A percentile compares a stretch with the other conserved stretches of the same genome.
Conservation (phyloP, 2,113 vertebrate species). For the Pseudorhombus dupliciocellatus region DNA sequence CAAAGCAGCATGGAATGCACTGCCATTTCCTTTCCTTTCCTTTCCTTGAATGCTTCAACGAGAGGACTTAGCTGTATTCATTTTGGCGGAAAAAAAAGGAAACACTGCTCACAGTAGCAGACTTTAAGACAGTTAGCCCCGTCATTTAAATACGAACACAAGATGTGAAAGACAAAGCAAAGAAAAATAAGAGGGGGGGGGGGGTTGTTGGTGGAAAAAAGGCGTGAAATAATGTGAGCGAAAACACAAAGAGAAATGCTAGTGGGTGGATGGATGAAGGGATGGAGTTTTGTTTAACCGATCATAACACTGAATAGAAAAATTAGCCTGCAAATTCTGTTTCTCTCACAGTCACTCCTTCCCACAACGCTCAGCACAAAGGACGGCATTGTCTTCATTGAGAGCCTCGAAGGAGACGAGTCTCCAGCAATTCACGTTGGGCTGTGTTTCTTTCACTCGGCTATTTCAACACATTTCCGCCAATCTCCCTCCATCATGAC, state of each 20-base stretch:
- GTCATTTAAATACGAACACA: slow-evolving; percentile 35
- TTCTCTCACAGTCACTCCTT: not conserved
- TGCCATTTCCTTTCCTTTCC: slow-evolving; percentile 38
- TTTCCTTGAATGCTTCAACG: slow-evolving; percentile 26
- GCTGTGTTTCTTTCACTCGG: not conserved
- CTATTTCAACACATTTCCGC: not conserved
- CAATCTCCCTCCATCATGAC: not conserved
- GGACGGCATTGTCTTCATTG: not conserved
- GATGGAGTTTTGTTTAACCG: slow-evolving; percentile 9
- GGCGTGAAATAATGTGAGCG: not conserved
- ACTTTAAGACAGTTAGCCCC: slow-evolving; percentile 32
- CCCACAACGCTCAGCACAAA: not conserved
- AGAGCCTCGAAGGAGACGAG: not conserved
- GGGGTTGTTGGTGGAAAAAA: not conserved
- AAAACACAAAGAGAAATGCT: slow-evolving; percentile 8
- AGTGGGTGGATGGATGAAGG: slow-evolving; percentile 27
- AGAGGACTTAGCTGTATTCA: slow-evolving; percentile 32
- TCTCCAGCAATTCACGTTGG: not conserved
- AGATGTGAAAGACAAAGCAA: slow-evolving; percentile 1
- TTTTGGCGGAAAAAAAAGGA: slow-evolving; percentile 7
- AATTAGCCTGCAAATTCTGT: not conserved
- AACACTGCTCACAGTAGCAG: slow-evolving; percentile 31
- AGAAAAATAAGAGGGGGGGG: not conserved
- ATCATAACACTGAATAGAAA: not conserved
- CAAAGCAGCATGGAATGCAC: slow-evolving; percentile 60